Evolutionary conservation across 1,140 invertebrate species (phyloP), one percentile per base, ranked within the genome.

Genomic region (Ceratina calcarata): DNA sequence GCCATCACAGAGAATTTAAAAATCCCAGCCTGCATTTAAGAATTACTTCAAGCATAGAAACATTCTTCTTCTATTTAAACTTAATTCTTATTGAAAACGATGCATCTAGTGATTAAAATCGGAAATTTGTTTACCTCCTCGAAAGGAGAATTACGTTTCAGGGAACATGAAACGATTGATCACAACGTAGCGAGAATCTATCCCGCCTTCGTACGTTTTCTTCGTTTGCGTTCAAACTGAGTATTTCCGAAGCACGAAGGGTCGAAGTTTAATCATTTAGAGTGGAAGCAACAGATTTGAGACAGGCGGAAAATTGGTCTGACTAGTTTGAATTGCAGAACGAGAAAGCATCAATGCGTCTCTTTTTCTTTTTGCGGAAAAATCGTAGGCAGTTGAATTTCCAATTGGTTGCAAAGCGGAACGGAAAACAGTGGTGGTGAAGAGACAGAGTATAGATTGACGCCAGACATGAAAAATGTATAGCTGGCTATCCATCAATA

Each of bases 351-450:
- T 60, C 37, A 1, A 2, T 8, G 24, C 6, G 18, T 81, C 73
- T 62, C 64, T 20, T 62, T 62, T 57, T 20, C 12, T 66, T 65
- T 8, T 55, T 37, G 66, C 22, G 66, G 71, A 60, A 76, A 76
- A 84, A 83, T 83, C 72, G 71, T 32, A 66, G 18, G 22, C 69
- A 67, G 74, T 77, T 81, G 82, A 84, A 84, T 81, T 85, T 77
- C 66, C 55, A 58, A 65, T 62, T 80, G 81, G 24, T 66, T 45
- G 51, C 66, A 18, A 75, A 55, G 61, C 37, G 58, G 45, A 10
- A 57, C 20, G 27, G 22, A 3, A 15, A 16, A 27, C 24, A 18
- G 24, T 16, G 24, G 3, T 22, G 20, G 8, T 2, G 22, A 2
- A 53, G 7, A 3, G 3, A 20, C 2, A 8, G 32, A 13, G n/a